Percentiles rank a stretch among this genome's conserved stretches.
phyloP scores from a whole-genome alignment of 2,888 invertebrate genomes.

The Catotricha subobsoleta region DNA sequence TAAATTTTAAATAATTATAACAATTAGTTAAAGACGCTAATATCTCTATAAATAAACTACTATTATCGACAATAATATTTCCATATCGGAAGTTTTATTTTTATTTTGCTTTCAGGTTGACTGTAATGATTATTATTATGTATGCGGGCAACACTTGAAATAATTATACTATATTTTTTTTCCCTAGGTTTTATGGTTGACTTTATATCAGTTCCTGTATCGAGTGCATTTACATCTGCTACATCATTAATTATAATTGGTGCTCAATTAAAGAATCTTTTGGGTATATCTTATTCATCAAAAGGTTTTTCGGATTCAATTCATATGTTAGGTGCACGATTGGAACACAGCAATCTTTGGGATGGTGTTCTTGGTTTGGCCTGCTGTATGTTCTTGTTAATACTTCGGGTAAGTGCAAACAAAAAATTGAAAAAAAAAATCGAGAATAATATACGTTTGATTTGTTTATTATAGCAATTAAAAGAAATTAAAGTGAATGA shows the following conservation, averaged over 20 bases:
- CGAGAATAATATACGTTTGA: too few species aligned
- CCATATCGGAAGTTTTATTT: too few species aligned
- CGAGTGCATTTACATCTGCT: slow-evolving; percentile 69
- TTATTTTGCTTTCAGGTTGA: too few species aligned
- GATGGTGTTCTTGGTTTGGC: slow-evolving; percentile 47
- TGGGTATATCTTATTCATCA: slow-evolving; percentile 50
- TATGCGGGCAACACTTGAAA: too few species aligned
- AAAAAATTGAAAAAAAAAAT: too few species aligned
- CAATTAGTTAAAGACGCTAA: too few species aligned
- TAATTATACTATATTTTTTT: too few species aligned
- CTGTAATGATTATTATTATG: too few species aligned
- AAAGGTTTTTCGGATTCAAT: slow-evolving; percentile 47
- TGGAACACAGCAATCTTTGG: slow-evolving; percentile 33
- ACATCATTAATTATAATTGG: slow-evolving; percentile 60
- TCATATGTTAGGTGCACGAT: slow-evolving; percentile 30
- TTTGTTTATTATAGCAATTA: slow-evolving; percentile 44
- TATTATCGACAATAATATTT: too few species aligned
- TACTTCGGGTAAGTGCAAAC: slow-evolving; percentile 41
- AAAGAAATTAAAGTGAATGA: slow-evolving; percentile 34
- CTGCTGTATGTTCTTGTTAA: slow-evolving; percentile 46
- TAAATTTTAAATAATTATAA: too few species aligned
- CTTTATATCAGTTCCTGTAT: slow-evolving; percentile 67
- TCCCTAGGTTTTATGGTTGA: slow-evolving; percentile 60
- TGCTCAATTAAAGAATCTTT: slow-evolving; percentile 54
- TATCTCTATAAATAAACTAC: too few species aligned